Evolutionary conservation across 2,113 vertebrate genomes (phyloP).

Genomic region (Daboia siamensis): DNA sequence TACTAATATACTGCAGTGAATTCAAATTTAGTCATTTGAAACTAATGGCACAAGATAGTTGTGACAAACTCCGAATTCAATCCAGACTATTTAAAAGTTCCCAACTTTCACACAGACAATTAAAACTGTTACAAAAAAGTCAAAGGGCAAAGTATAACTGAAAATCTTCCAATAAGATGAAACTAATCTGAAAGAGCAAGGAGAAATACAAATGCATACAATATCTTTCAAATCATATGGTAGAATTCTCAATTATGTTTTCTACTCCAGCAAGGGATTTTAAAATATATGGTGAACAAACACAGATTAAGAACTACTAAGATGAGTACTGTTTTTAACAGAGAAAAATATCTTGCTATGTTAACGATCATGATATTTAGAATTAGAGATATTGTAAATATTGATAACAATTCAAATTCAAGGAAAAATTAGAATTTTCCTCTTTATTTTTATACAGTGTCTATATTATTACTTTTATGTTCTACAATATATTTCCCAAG

Average conservation of each 20-base stretch:
- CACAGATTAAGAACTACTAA: background rate
- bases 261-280: background rate
- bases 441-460: background rate
- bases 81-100: background rate
- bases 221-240: background rate
- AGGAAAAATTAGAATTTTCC: background rate
- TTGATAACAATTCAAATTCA: background rate
- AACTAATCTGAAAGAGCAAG: background rate
- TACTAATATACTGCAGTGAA: background rate
- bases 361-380: background rate
- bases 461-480: background rate
- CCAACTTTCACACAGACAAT: background rate
- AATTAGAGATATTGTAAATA: background rate
- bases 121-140: background rate
- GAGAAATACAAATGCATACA: background rate
- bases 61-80: background rate
- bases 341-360: background rate
- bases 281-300: background rate
- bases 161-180: background rate
- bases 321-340: background rate
- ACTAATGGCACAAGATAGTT: background rate
- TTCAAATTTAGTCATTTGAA: background rate
- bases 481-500: background rate
- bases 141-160: background rate
- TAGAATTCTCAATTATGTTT: background rate